Evolutionary conservation across 1,140 invertebrate genomes (phyloP).

Genomic region (Panagrolaimus sp.): DNA sequence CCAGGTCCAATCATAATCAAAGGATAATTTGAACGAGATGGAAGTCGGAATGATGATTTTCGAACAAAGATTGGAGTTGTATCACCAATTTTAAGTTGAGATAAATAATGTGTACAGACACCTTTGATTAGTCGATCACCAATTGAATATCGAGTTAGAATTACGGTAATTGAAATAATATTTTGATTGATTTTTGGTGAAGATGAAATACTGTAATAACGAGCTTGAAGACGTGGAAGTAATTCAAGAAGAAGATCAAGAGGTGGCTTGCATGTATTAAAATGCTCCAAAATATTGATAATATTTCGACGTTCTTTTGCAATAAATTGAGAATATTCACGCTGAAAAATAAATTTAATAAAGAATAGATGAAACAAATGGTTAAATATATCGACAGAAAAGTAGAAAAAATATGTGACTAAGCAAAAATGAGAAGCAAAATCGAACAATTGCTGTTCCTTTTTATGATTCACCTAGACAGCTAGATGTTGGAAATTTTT

Average conservation of each 20-base stretch:
- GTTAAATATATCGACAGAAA: too few species aligned
- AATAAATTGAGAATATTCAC: constrained; percentile 85
- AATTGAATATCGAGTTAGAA: constrained; percentile 82
- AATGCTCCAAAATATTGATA: constrained; percentile 86
- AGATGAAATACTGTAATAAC: constrained; percentile 98
- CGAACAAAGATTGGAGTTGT: constrained; percentile 80
- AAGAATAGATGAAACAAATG: background rate
- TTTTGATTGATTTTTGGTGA: constrained; percentile 84
- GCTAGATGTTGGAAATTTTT: too few species aligned
- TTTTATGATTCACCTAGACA: too few species aligned
- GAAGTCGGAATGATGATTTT: constrained; percentile 91
- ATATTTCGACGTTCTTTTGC: constrained; percentile 84
- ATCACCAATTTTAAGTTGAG: constrained; percentile 24
- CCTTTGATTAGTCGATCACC: constrained; percentile 80
- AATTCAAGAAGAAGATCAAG: constrained; percentile 80
- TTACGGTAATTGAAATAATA: constrained; percentile 86
- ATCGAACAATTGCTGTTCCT: too few species aligned
- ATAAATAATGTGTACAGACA: constrained; percentile 87
- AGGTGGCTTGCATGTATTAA: constrained; percentile 69
- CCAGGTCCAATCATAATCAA: constrained; percentile 64
- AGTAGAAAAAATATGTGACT: too few species aligned
- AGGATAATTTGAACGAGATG: constrained; percentile 77
- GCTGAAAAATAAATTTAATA: constrained; percentile 58
- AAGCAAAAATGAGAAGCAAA: too few species aligned
- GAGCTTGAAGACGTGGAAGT: constrained; percentile 83